phyloP scores from a whole-genome alignment of 2,113 vertebrate species.

The Notarius quadriscutis region DNA sequence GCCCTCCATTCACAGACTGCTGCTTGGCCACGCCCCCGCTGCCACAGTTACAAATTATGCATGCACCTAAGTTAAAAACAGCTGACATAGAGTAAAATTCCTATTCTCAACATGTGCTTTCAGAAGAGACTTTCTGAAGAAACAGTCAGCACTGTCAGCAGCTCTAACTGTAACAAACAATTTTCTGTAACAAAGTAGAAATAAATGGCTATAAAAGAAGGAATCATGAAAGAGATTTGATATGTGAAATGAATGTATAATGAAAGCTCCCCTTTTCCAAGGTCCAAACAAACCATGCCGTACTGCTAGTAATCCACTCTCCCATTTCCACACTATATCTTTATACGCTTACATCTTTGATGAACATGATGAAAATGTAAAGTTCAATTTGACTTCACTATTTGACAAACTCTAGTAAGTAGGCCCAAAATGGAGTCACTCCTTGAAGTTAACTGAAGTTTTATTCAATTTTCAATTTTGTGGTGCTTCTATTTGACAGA shows the following conservation, averaged over 20 bases:
- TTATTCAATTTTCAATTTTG: slow-evolving; percentile 43
- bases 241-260: background rate
- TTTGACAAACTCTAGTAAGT: slow-evolving; percentile 62
- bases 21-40: too few species aligned
- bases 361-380: slow-evolving; percentile 20
- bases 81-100: too few species aligned
- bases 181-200: background rate
- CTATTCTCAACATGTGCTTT: too few species aligned
- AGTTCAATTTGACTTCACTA: slow-evolving; percentile 37
- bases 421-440: slow-evolving; percentile 46
- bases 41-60: too few species aligned
- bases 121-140: too few species aligned
- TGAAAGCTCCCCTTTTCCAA: slow-evolving; percentile 10
- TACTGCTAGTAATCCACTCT: background rate
- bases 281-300: background rate
- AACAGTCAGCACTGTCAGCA: too few species aligned
- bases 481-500: slow-evolving; percentile 22
- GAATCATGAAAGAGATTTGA: background rate
- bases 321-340: slow-evolving; percentile 7
- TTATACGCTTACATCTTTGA: background rate
- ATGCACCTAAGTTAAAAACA: too few species aligned
- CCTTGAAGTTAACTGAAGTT: slow-evolving; percentile 59
- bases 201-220: background rate
- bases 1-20: too few species aligned
- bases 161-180: too few species aligned